Percentiles rank a stretch among this genome's conserved stretches.
phyloP scores from a whole-genome alignment of 2,888 invertebrate species.

The Creontiades dilutus region DNA sequence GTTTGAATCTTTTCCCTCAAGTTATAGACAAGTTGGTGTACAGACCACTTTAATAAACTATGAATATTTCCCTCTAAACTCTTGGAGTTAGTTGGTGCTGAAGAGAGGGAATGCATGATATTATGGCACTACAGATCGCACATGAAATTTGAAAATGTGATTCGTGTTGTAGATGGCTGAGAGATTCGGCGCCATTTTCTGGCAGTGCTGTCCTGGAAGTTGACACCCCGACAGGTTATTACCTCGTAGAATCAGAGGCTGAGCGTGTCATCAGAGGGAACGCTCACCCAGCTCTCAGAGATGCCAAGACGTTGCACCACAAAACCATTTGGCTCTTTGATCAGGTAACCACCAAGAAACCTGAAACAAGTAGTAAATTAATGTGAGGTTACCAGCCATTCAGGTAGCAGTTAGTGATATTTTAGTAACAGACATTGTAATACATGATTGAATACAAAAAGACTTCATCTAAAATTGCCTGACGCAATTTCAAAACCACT shows the following conservation, averaged over 20 bases:
- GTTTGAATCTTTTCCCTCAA: too few species aligned
- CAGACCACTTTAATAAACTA: too few species aligned
- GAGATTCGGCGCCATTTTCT: slow-evolving; percentile 78
- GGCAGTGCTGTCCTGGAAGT: slow-evolving; percentile 79
- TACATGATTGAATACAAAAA: too few species aligned
- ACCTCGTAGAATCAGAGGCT: slow-evolving; percentile 79
- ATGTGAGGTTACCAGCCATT: too few species aligned
- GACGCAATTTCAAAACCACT: too few species aligned
- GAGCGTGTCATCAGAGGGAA: slow-evolving; percentile 76
- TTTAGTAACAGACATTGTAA: too few species aligned
- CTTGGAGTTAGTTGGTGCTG: too few species aligned
- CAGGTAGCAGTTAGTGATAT: too few species aligned
- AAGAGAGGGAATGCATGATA: not conserved
- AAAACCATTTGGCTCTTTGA: slow-evolving; percentile 80
- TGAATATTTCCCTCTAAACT: too few species aligned
- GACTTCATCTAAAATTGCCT: too few species aligned
- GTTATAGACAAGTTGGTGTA: too few species aligned
- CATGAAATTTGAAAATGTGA: not conserved
- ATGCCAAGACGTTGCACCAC: slow-evolving; percentile 77
- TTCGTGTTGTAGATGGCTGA: slow-evolving; percentile 78
- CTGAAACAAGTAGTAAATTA: too few species aligned
- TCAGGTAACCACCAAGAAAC: slow-evolving; percentile 78
- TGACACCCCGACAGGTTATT: slow-evolving; percentile 79
- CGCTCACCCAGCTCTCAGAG: slow-evolving; percentile 77
- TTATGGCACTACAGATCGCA: not conserved